phyloP scores from a whole-genome alignment of 1,140 invertebrate genomes.

The Aphelinus atriplicis region DNA sequence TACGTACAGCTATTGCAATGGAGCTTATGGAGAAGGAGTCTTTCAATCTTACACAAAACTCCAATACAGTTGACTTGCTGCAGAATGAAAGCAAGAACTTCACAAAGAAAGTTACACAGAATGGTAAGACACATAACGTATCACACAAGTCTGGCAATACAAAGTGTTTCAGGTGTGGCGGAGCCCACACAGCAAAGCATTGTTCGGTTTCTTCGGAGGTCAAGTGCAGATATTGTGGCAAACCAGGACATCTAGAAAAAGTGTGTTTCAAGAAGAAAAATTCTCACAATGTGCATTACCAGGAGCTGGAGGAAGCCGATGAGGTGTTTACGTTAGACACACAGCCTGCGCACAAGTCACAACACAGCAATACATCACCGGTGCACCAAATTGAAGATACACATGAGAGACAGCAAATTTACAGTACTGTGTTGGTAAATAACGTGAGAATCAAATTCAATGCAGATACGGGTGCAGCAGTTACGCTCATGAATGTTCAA shows the following conservation, averaged over 20 bases:
- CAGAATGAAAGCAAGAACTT: neutral
- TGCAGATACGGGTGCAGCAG: conserved; percentile 6
- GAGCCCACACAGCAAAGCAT: neutral
- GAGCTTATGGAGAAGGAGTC: neutral
- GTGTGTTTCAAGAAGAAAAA: conserved; percentile 3
- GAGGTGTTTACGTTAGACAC: neutral
- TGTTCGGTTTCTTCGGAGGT: neutral
- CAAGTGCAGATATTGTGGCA: neutral
- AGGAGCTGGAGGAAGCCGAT: neutral
- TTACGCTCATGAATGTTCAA: neutral
- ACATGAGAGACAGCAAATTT: neutral
- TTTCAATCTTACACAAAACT: neutral
- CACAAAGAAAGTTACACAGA: neutral
- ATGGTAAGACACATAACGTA: neutral
- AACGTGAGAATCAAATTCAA: neutral
- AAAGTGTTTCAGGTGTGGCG: neutral
- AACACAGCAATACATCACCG: too few relatives aligned
- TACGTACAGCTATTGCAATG: conserved; percentile 9
- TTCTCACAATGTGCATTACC: neutral
- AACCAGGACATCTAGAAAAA: conserved; percentile 7
- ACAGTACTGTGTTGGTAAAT: neutral
- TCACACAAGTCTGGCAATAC: too few relatives aligned
- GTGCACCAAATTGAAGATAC: too few relatives aligned
- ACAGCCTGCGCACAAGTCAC: neutral
- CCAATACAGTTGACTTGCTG: neutral